Conservation (phyloP, 2,888 invertebrate genomes). For the Ornithoptera alexandrae region DNA sequence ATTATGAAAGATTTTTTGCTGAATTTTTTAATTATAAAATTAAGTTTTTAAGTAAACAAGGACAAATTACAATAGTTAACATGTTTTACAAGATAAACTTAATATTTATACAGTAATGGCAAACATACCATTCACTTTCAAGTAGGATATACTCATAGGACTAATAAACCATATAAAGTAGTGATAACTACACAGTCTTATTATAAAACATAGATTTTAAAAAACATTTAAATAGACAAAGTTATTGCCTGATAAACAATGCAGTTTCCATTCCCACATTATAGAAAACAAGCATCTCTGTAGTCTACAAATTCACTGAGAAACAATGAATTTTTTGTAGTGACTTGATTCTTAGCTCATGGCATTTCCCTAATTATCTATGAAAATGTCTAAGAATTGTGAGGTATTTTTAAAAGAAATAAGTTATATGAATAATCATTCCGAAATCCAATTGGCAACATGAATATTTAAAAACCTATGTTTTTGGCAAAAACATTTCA, state of each 20-base stretch:
- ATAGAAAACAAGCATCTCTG: slow-evolving; percentile 35
- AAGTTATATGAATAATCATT: neutral
- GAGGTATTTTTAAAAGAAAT: too few relatives aligned
- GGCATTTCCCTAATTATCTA: too few relatives aligned
- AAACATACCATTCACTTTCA: neutral
- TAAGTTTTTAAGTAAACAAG: too few relatives aligned
- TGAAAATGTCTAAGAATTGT: too few relatives aligned
- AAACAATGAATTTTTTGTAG: slow-evolving; percentile 1
- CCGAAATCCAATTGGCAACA: neutral
- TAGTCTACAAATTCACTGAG: slow-evolving; percentile 3
- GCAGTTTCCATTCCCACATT: slow-evolving; percentile 51
- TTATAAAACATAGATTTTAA: neutral
- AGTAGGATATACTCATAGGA: neutral
- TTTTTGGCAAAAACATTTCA: neutral
- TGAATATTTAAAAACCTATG: neutral
- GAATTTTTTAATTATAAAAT: too few relatives aligned
- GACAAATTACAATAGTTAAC: too few relatives aligned
- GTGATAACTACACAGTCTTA: neutral
- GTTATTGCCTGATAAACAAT: slow-evolving; percentile 27
- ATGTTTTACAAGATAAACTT: too few relatives aligned
- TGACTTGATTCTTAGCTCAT: neutral
- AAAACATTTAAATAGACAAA: neutral
- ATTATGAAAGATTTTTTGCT: too few relatives aligned
- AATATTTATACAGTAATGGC: neutral
- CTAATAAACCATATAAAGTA: neutral